Evolutionary conservation across 2,113 vertebrate genomes (phyloP).

Genomic region (Origma solitaria): DNA sequence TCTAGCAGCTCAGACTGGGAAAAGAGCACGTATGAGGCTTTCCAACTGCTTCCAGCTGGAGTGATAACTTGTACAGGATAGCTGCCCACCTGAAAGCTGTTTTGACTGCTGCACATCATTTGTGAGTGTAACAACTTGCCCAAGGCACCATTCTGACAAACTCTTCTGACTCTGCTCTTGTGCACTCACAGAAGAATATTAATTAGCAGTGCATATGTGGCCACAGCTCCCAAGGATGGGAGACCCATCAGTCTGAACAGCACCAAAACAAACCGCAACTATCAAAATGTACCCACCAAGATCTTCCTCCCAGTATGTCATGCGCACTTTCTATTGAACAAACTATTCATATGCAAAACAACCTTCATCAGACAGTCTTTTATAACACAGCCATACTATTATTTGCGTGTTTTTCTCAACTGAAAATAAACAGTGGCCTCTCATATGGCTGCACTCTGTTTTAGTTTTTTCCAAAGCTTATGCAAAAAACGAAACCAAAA

Average conservation of each 20-base stretch:
- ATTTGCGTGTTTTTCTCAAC: neutral
- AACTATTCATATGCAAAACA: neutral
- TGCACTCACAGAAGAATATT: neutral
- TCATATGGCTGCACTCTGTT: rapidly evolving
- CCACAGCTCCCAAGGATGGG: neutral
- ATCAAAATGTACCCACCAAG: neutral
- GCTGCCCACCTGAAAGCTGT: neutral
- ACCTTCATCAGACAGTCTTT: neutral
- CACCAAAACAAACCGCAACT: neutral
- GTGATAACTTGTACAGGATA: neutral
- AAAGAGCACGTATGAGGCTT: neutral
- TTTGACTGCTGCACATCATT: neutral
- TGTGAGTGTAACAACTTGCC: neutral
- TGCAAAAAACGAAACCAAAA: neutral
- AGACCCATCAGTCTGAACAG: neutral
- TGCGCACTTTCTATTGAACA: neutral
- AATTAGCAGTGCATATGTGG: neutral
- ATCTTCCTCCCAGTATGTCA: neutral
- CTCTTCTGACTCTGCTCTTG: neutral
- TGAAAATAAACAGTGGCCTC: neutral
- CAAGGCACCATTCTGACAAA: neutral
- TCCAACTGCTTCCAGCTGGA: neutral
- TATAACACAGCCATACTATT: neutral
- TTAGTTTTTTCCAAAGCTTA: neutral
- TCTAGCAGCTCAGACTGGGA: neutral